Base-by-base conservation (phyloP, 64 coral and sea anemone genomes). In the Trachythela sp. region DNA sequence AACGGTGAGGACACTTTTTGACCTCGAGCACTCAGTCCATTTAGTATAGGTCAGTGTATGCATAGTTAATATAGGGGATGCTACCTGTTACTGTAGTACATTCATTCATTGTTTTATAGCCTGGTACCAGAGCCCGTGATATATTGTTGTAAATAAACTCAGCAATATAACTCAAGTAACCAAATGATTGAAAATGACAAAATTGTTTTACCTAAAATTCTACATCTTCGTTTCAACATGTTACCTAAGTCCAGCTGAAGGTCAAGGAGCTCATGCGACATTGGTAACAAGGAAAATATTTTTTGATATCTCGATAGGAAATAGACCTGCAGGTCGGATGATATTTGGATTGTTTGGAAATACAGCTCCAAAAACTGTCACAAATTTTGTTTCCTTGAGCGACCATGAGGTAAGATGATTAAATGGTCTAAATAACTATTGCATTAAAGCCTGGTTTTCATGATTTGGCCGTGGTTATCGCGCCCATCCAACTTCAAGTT, bases 261-360 rank as follows among this genome's bases (percentile, higher is more conserved):
- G 31, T 18, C 37, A 37, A 35, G 20, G 75, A 11, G 75, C 9
- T 80, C 33, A 80, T 30, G 75, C 2, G 18, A 80, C 75, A 15
- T 80, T 80, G 4, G 91, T 97, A 2, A 97, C 95, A 26, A 89
- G 89, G 17, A 80, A 97, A 85, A 91, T 90, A 10, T 94, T 88
- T 86, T 85, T 97, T 18, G 93, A 97, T 41, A 86, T 97, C 15
- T 84, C 9, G 4, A 94, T 94, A 15, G 95, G 95, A 38, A 90
- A 86, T 7, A 84, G 90, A 41, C 91, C 93, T 15, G 85, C 93
- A 9, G 95, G 95, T 51, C 94, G 85, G 33, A 92, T 97, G 68
- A 88, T 97, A 0, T 33, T 97, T 13, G 95, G 95, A n/a, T 87
- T 97, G 30, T 97, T 97, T 84, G 95, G 95, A n/a, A 83, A 92